Conservation (phyloP, 1,140 invertebrate species). For the Microplitis mediator region DNA sequence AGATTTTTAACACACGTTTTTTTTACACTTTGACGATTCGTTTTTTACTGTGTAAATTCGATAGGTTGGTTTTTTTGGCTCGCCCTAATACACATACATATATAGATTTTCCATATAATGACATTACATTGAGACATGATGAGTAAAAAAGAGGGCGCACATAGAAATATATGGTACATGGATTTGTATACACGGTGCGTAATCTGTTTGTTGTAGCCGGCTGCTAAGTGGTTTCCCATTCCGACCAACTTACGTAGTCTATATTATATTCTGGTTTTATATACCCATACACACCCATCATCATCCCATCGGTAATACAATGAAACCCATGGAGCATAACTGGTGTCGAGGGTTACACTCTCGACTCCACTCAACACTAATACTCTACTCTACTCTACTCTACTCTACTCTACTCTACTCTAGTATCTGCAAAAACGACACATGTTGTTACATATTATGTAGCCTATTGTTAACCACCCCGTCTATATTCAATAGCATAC, state of each 20-base stretch:
- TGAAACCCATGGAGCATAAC: too few relatives aligned
- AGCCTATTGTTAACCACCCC: slow-evolving; percentile 29
- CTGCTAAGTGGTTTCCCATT: slow-evolving; percentile 60
- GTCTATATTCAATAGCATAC: background rate
- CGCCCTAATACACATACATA: too few relatives aligned
- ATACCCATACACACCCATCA: background rate
- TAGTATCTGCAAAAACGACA: slow-evolving; percentile 50
- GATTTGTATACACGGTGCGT: slow-evolving; percentile 46
- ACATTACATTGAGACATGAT: too few relatives aligned
- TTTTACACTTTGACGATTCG: too few relatives aligned
- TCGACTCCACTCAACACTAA: too few relatives aligned
- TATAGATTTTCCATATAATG: too few relatives aligned
- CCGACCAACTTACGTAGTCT: slow-evolving; percentile 13
- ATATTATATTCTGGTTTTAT: too few relatives aligned
- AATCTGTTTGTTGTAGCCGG: slow-evolving; percentile 61
- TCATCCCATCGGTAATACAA: background rate
- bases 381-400: too few relatives aligned
- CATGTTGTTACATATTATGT: slow-evolving; percentile 58
- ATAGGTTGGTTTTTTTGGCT: too few relatives aligned
- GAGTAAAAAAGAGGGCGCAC: background rate
- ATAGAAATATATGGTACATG: slow-evolving; percentile 26
- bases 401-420: background rate
- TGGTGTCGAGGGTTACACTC: too few relatives aligned
- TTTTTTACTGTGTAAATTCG: too few relatives aligned
- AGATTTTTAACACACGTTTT: too few relatives aligned